Base-by-base conservation (phyloP, 2,888 invertebrate genomes). In the Diachrysia chrysitis region DNA sequence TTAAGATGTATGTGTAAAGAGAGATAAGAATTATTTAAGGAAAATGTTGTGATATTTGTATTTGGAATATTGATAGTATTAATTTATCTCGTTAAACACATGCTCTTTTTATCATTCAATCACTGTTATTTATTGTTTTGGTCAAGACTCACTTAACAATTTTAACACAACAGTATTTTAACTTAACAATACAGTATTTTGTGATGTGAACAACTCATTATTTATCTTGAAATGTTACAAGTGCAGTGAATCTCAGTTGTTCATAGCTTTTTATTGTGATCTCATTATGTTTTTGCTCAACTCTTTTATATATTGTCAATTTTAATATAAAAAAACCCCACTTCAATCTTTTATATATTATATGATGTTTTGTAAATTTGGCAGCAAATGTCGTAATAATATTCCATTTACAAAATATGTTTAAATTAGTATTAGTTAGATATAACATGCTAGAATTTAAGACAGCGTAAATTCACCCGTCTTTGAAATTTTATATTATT, bases 21-120 rank as follows among this genome's bases (percentile, higher is more conserved):
- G 87, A 90, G 85, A 84, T 91, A 92, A 91, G 88, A 87, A 83
- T 83, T 89, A 87, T 78, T 80, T 94, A 94, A 94, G 93, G 87
- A 89, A 93, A 95, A 94, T 95, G 93, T 94, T 94, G 95, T 95
- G 95, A 95, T 95, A 95, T 95, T 95, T 95, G 95, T 95, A 95
- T 93, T 91, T 95, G 95, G 95, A 95, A 95, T 95, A 95, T 94
- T 94, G 85, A 90, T 92, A 91, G 89, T 87, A 81, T 85, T 89
- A 71, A 78, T 79, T 76, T 76, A 78, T 76, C 69, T 71, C 57
- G 66, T 79, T 73, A 69, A 54, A 73, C 58, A 61, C 53, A 74
- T 57, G 12, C 48, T 51, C 68, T 73, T 71, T 58, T 70, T 75
- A 81, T 83, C 25, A 61, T 66, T 73, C 64, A 58, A 14, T 64